A percentile compares a stretch with the other conserved stretches of the same genome.
Conservation (phyloP, 1,140 invertebrate species). For the Brachionus rotundiformis region DNA sequence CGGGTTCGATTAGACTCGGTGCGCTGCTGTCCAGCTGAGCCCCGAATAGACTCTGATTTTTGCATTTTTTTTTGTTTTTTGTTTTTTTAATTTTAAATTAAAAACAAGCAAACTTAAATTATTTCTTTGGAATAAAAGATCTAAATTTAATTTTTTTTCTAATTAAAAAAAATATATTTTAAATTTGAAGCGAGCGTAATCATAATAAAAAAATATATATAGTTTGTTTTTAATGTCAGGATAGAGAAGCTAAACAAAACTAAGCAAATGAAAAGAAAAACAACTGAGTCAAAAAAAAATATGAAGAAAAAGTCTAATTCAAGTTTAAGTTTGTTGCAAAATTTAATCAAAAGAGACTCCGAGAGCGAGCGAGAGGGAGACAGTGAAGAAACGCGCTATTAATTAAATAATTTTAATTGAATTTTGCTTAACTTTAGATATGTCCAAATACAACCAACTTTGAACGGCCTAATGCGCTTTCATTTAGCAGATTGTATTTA, state of each 20-base stretch:
- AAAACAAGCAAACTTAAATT: constrained; percentile 7
- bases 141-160: neutral
- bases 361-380: constrained; percentile 24
- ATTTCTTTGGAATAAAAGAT: neutral
- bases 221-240: constrained; percentile 48
- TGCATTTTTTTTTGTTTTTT: neutral
- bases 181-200: constrained; percentile 7
- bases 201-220: neutral
- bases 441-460: neutral
- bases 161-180: neutral
- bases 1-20: neutral
- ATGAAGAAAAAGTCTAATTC: neutral
- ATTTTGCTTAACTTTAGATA: neutral
- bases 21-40: no score
- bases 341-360: neutral
- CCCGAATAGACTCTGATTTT: no score
- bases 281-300: neutral
- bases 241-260: constrained; percentile 42
- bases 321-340: neutral
- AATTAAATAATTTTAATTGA: constrained; percentile 46
- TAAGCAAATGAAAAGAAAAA: constrained; percentile 38
- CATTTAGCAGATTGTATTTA: no score
- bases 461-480: no score
- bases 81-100: neutral
- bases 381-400: constrained; percentile 13